A percentile compares a stretch with the other conserved stretches of the same genome.
Evolutionary conservation across 2,888 invertebrate species (phyloP).

Genomic region (Epicampocera succincta): DNA sequence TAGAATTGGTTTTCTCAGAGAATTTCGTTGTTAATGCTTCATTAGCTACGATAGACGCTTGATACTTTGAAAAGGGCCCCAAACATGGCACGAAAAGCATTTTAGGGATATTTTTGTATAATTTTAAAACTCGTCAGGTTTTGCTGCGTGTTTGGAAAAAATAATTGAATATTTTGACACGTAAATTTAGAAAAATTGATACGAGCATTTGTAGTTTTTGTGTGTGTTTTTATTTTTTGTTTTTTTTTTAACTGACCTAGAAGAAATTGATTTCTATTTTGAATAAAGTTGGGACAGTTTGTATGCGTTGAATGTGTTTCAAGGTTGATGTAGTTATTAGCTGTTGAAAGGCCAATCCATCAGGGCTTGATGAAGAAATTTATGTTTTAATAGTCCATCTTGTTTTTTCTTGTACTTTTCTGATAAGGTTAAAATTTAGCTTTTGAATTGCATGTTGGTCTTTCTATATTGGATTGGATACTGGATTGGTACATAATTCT

Average conservation of each 20-base stretch:
- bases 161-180: constrained; percentile 42
- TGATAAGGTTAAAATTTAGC: too few relatives aligned
- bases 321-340: constrained; percentile 38
- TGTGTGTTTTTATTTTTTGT: not conserved
- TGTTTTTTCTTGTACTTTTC: too few relatives aligned
- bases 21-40: constrained; percentile 1
- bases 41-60: constrained; percentile 9
- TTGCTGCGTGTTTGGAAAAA: constrained; percentile 45
- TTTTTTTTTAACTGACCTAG: constrained; percentile 43
- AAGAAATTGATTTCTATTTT: constrained; percentile 19
- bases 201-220: constrained; percentile 5
- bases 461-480: too few relatives aligned
- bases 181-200: constrained; percentile 34
- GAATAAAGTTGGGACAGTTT: constrained; percentile 10
- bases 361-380: too few relatives aligned
- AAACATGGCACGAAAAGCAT: constrained; percentile 39
- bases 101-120: constrained; percentile 28
- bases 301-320: constrained; percentile 33
- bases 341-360: too few relatives aligned
- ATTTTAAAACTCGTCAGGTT: constrained; percentile 21
- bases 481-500: too few relatives aligned
- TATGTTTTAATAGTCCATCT: too few relatives aligned
- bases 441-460: too few relatives aligned
- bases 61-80: constrained; percentile 27
- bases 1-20: constrained; percentile 37